Evolutionary conservation across 2,113 vertebrate species (phyloP).

Genomic region (Gulo gulo): DNA sequence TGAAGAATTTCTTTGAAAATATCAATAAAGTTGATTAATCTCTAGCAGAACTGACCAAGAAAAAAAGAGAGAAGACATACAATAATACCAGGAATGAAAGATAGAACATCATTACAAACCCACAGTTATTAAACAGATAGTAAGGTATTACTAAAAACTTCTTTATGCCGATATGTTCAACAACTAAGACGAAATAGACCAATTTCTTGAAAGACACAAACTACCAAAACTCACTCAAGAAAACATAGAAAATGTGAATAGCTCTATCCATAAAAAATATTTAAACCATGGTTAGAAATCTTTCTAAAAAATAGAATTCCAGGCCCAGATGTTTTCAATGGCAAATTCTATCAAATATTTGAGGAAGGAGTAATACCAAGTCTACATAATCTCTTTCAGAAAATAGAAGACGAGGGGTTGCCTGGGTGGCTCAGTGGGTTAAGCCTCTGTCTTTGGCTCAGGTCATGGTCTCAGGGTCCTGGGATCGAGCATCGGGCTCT

Average conservation of each 20-base stretch:
- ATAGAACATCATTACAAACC: not conserved
- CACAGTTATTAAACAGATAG: not conserved
- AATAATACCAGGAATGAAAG: not conserved
- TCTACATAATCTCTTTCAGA: not conserved
- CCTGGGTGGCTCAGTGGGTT: no score
- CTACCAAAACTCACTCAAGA: not conserved
- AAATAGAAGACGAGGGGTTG: not conserved
- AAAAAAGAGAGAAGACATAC: not conserved
- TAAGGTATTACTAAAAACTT: not conserved
- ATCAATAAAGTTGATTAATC: not conserved
- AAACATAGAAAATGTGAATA: not conserved
- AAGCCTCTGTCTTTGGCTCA: no score
- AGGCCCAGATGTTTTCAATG: not conserved
- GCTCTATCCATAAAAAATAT: not conserved
- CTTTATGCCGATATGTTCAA: not conserved
- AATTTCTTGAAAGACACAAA: not conserved
- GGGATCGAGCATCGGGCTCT: no score
- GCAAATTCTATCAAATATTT: not conserved
- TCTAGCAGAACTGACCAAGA: not conserved
- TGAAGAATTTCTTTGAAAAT: not conserved
- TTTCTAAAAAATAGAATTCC: not conserved
- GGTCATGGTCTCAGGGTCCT: no score
- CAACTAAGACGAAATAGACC: not conserved
- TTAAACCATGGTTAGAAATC: not conserved
- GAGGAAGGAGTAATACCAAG: not conserved